Evolutionary conservation across 2,888 invertebrate species (phyloP).

Genomic region (Agrilus mali): DNA sequence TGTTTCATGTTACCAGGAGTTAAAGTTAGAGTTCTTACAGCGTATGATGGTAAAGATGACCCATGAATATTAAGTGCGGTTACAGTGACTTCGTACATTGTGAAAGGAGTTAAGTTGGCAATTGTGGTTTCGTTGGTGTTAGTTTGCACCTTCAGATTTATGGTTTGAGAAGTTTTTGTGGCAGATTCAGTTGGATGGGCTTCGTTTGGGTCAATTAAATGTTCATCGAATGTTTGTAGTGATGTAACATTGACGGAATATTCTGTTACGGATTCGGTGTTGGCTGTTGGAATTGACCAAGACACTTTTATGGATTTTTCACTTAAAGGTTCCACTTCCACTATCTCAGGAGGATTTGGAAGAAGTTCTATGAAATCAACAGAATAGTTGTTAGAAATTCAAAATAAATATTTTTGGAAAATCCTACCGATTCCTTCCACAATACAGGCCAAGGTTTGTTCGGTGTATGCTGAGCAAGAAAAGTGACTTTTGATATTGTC

Average conservation of each 20-base stretch:
- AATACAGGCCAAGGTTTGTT: conserved; percentile 71
- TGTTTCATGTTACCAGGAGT: conserved; percentile 50
- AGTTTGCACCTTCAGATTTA: conserved; percentile 43
- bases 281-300: conserved; percentile 55
- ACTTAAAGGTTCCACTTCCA: conserved; percentile 59
- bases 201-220: conserved; percentile 39
- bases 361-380: conserved; percentile 45
- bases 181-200: conserved; percentile 6
- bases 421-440: conserved; percentile 60
- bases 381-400: neutral
- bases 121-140: conserved; percentile 46
- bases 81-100: conserved; percentile 72
- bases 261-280: conserved; percentile 50
- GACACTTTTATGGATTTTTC: conserved; percentile 59
- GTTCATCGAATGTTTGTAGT: conserved; percentile 53
- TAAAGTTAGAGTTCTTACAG: conserved; percentile 58
- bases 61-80: conserved; percentile 63
- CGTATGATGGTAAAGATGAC: conserved; percentile 62
- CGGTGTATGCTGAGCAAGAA: conserved; percentile 71
- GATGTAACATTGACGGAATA: conserved; percentile 63
- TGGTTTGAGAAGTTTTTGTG: conserved; percentile 28
- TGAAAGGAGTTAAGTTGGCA: conserved; percentile 56
- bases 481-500: conserved; percentile 75
- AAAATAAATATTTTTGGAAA: neutral
- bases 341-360: conserved; percentile 60